Conservation (phyloP, 2,888 invertebrate species). For the Xestia c-nigrum region DNA sequence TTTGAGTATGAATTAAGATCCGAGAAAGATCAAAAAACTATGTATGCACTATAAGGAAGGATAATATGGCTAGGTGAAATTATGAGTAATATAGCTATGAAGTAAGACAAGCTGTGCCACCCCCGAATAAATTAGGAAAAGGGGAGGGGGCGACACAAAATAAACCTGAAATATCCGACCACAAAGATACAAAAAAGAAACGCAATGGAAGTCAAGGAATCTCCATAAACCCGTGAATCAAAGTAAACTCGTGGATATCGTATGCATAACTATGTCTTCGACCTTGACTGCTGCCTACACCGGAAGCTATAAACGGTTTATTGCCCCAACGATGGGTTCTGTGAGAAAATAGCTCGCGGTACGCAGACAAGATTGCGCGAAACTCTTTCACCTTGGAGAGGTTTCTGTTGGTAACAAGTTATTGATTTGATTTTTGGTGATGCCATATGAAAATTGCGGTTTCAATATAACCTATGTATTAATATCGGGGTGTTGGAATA, state of each 20-base stretch:
- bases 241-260: conserved; percentile 31
- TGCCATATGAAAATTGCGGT: not conserved
- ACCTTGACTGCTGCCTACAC: conserved; percentile 56
- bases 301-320: conserved; percentile 64
- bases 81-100: not conserved
- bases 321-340: conserved; percentile 43
- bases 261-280: conserved; percentile 37
- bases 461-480: not conserved
- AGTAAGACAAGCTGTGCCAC: not conserved
- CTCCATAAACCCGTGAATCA: conserved; percentile 36
- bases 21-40: not conserved
- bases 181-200: not conserved
- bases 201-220: conserved; percentile 28
- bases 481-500: too few relatives aligned
- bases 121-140: not conserved
- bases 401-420: conserved; percentile 6
- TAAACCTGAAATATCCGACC: not conserved
- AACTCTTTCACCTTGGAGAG: conserved; percentile 21
- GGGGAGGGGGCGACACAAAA: not conserved
- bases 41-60: not conserved
- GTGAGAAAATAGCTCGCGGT: conserved; percentile 49
- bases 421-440: conserved; percentile 14
- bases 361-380: conserved; percentile 12
- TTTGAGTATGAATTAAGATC: not conserved
- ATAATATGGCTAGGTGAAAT: not conserved